phyloP scores from a whole-genome alignment of 1,140 invertebrate genomes.

The Fopius arisanus region DNA sequence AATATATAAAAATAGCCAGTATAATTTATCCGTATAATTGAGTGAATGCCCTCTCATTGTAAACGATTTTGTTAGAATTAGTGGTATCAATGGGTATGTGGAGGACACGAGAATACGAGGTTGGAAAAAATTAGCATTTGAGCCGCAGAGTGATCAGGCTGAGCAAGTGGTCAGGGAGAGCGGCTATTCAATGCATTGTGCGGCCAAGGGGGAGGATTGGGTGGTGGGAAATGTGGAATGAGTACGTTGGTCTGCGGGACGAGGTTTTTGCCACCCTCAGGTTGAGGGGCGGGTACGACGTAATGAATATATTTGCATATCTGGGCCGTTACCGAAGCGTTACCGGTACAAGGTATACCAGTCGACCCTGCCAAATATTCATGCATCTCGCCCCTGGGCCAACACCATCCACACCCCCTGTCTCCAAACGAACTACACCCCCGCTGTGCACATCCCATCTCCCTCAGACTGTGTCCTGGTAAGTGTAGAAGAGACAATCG shows the following conservation, averaged over 20 bases:
- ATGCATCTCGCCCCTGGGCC: slow-evolving; percentile 58
- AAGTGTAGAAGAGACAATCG: slow-evolving; percentile 49
- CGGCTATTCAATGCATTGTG: slow-evolving; percentile 4
- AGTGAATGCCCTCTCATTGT: neutral
- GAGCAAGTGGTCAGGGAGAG: neutral
- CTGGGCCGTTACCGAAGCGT: slow-evolving; percentile 61
- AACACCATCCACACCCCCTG: slow-evolving; percentile 38
- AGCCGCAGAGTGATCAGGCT: slow-evolving; percentile 6
- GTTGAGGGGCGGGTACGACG: slow-evolving; percentile 42
- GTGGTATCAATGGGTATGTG: neutral
- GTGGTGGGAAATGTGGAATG: neutral
- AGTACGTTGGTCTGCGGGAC: slow-evolving; percentile 23
- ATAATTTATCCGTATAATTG: too few relatives aligned
- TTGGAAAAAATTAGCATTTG: neutral
- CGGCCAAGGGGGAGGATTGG: neutral
- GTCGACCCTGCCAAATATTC: slow-evolving; percentile 57
- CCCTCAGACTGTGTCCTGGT: neutral
- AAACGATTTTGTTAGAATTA: neutral
- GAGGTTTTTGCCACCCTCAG: slow-evolving; percentile 36
- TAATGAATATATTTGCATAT: slow-evolving; percentile 66
- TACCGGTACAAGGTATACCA: slow-evolving; percentile 55
- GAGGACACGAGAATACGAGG: neutral
- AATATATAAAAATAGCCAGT: too few relatives aligned
- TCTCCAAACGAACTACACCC: neutral
- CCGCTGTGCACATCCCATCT: neutral